Evolutionary conservation across 23 tunicate species (phyloP), one percentile per base, ranked within the genome.

Genomic region (Halocynthia roretzi): DNA sequence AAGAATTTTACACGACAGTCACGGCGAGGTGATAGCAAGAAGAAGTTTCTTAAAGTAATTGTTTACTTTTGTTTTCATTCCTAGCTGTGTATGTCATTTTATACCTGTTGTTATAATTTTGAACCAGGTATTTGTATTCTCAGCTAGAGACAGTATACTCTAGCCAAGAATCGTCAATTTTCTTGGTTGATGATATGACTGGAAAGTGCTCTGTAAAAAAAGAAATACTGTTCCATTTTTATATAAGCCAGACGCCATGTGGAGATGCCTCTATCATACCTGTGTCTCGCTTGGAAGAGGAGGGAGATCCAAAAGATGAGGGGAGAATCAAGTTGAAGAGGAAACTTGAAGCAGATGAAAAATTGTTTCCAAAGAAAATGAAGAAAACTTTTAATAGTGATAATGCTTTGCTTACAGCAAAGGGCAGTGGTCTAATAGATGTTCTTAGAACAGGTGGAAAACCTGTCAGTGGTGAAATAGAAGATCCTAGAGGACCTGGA

Each of bases 391-490:
- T 6, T 0, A 53, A 53, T 74, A 14, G n/a, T 58, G 63, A 58
- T 1, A 58, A 58, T 58, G 17, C 15, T 58, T n/a, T 4, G 63
- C 15, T 14, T 58, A 58, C 15, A 14, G 63, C 17, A 31, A 31
- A 31, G 44, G 44, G 44, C 44, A 31, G 44, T 31, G 44, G 44
- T 31, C 44, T 31, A 31, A 52, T 44, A 8, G 78, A 74, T 55
- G n/a, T 53, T 50, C 80, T 19, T 50, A 91, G 97, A 65, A 91
- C 97, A 19, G 97, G 97, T 8, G 97, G 92, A 22, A 85, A 91
- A 58, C 72, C 83, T 48, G 90, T 73, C 15, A 56, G 61, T 62
- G 90, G 90, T 6, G 96, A 84, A 61, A 19, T 51, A 2, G 60
- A 65, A 51, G 97, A 91, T 72, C 56, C 68, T 44, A 72, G 58